Evolutionary conservation across 2,113 vertebrate species (phyloP).

Genomic region (Callopanchax toddi): DNA sequence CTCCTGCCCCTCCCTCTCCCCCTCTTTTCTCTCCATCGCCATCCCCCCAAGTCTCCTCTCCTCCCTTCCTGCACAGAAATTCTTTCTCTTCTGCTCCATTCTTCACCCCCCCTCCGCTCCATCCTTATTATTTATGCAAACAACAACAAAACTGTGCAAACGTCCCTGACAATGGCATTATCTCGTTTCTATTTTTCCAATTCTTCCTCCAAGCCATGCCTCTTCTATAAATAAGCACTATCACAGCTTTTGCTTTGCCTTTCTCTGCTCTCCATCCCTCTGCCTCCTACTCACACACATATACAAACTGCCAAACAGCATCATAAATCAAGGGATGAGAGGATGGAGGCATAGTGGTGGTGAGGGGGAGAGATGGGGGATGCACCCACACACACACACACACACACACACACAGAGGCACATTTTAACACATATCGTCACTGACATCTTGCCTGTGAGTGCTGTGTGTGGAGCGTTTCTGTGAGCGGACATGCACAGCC

Average conservation of each 20-base stretch:
- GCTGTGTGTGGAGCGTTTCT: conserved; percentile 8
- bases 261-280: conserved; percentile 61
- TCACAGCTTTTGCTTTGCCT: conserved; percentile 52
- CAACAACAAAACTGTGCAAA: conserved; percentile 60
- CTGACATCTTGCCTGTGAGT: conserved; percentile 53
- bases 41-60: conserved; percentile 54
- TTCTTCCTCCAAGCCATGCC: conserved; percentile 36
- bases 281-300: conserved; percentile 72
- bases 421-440: conserved; percentile 65
- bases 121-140: conserved; percentile 54
- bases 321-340: conserved; percentile 79
- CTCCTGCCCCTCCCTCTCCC: conserved; percentile 53
- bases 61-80: conserved; percentile 55
- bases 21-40: conserved; percentile 47
- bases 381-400: conserved; percentile 55
- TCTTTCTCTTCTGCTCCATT: conserved; percentile 51
- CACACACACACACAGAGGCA: conserved; percentile 54
- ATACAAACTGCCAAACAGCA: conserved; percentile 78
- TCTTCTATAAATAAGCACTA: conserved; percentile 65
- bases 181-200: conserved; percentile 32
- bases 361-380: conserved; percentile 44
- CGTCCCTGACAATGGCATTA: conserved; percentile 52
- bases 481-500: conserved; percentile 27
- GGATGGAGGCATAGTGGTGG: conserved; percentile 35
- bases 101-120: conserved; percentile 20